phyloP scores from a whole-genome alignment of 37 sponge, comb jelly and placozoan genomes.

The Mnemiopsis leidyi region DNA sequence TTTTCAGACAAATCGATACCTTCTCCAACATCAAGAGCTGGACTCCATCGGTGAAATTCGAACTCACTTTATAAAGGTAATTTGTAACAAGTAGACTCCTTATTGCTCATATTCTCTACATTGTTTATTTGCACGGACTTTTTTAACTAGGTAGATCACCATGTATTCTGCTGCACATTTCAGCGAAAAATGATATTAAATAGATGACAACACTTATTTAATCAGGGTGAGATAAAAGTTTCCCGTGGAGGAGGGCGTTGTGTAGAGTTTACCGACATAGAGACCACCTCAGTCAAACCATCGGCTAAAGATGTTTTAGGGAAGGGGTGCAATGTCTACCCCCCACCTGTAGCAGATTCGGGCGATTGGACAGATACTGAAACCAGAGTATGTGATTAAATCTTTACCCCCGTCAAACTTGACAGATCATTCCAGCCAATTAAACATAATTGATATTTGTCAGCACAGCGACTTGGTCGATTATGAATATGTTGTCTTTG shows the following conservation, averaged over 20 bases:
- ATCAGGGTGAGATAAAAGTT: constrained; percentile 36
- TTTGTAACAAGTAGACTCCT: too few relatives aligned
- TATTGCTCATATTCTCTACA: too few relatives aligned
- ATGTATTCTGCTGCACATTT: too few relatives aligned
- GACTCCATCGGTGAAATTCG: constrained; percentile 47
- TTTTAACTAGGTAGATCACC: too few relatives aligned
- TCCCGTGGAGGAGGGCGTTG: constrained; percentile 36
- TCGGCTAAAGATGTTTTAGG: neutral
- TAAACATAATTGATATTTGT: too few relatives aligned
- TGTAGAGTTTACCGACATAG: constrained; percentile 52
- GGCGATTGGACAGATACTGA: constrained; percentile 65
- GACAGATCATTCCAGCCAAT: too few relatives aligned
- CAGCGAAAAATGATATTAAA: too few relatives aligned
- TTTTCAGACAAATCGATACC: constrained; percentile 56
- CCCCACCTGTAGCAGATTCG: constrained; percentile 12
- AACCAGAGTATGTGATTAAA: constrained; percentile 43
- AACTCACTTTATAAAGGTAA: constrained; percentile 59
- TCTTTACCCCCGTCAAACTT: too few relatives aligned
- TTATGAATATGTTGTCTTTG: too few relatives aligned
- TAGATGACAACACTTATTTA: too few relatives aligned
- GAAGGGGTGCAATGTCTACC: neutral
- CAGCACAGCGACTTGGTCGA: too few relatives aligned
- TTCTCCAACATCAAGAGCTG: constrained; percentile 52
- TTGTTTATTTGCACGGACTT: too few relatives aligned
- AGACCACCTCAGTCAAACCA: constrained; percentile 25